Percentiles rank a stretch among this genome's conserved stretches.
These are phyloP conservation scores for Centruroides sculpturatus DNA, from an alignment of 1,140 invertebrate genomes.

Conservation along the genomic window DNA sequence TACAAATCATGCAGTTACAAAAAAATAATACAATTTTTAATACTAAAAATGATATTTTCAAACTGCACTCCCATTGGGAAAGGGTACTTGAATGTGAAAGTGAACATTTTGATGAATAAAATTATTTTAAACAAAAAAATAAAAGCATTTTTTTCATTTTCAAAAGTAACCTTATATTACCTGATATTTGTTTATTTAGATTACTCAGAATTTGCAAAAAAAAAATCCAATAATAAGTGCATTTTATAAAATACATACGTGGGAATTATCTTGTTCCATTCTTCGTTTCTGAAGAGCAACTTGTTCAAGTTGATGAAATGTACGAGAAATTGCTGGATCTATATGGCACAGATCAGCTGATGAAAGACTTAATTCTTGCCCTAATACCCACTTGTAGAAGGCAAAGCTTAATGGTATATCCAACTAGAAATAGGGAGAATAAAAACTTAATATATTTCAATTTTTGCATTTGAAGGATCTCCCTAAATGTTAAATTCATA, in stretches of 20 bases:
- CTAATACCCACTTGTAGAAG: conserved; percentile 92
- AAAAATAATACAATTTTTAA: no score
- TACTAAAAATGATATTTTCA: no score
- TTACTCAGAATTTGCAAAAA: not conserved
- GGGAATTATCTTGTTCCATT: conserved; percentile 14
- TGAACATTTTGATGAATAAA: no score
- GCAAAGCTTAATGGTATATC: conserved; percentile 88
- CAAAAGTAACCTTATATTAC: not conserved
- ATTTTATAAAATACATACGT: conserved; percentile 3
- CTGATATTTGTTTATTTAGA: no score
- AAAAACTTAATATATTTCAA: no score
- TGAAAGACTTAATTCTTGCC: conserved; percentile 66
- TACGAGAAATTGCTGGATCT: conserved; percentile 70
- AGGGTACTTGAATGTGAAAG: no score
- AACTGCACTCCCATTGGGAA: no score
- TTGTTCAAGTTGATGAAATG: conserved; percentile 65
- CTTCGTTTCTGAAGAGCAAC: conserved; percentile 41
- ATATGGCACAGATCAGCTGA: conserved; percentile 71
- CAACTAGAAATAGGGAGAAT: conserved; percentile 43
- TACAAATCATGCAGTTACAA: no score
- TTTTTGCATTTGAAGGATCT: no score
- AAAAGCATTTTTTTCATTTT: no score
- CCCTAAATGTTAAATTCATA: no score
- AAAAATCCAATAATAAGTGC: not conserved
- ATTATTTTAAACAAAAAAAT: no score